phyloP scores from a whole-genome alignment of 1,140 invertebrate genomes.

The Heliconius congener region DNA sequence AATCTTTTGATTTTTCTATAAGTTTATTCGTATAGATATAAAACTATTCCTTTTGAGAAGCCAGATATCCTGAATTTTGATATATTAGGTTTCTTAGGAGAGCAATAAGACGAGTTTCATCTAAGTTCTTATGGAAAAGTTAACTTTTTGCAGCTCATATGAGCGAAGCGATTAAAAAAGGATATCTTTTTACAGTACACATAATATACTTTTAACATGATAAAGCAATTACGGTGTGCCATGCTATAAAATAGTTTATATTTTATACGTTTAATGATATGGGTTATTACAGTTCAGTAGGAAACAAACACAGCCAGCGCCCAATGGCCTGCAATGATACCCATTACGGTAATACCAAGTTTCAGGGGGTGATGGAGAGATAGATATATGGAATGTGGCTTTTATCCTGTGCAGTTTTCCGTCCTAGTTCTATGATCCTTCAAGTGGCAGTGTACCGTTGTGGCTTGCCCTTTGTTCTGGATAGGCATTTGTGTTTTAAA shows the following conservation, averaged over 20 bases:
- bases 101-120: too few relatives aligned
- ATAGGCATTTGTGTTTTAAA: neutral
- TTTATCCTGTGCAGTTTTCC: constrained; percentile 24
- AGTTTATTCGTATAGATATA: too few relatives aligned
- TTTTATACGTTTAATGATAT: constrained; percentile 4
- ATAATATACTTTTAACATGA: neutral
- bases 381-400: constrained; percentile 11
- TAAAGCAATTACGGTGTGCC: neutral
- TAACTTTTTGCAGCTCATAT: too few relatives aligned
- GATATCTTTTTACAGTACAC: neutral
- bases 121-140: too few relatives aligned
- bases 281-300: neutral
- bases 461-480: neutral
- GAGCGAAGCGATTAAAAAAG: neutral
- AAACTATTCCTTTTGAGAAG: too few relatives aligned
- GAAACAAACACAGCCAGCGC: constrained; percentile 6
- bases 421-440: constrained; percentile 19
- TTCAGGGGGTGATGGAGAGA: constrained; percentile 17
- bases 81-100: too few relatives aligned
- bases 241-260: neutral
- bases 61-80: too few relatives aligned
- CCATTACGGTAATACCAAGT: constrained; percentile 30
- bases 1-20: too few relatives aligned
- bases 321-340: constrained; percentile 28
- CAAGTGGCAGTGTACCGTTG: neutral